Base-by-base conservation (phyloP, 2,888 invertebrate genomes). In the Andrena hattorfiana region DNA sequence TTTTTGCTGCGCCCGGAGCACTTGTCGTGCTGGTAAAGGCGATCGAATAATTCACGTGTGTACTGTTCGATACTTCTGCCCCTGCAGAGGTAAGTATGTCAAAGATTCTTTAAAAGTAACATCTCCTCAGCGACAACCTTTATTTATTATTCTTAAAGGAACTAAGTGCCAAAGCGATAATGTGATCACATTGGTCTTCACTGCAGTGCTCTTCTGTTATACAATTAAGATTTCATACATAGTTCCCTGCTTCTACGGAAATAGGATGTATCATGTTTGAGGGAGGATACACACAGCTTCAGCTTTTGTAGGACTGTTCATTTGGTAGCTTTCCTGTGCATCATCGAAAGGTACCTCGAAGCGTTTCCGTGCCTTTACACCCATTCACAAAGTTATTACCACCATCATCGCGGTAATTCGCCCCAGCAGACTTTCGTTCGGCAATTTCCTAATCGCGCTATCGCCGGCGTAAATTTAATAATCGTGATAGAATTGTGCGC, bases 391-490 rank as follows among this genome's bases (percentile, higher is more conserved):
- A 26, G 64, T 71, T 71, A 51, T 70, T 60, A 60, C 28, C 28
- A 4, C 59, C 64, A 70, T 48, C 66, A 30, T 20, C 0, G 28
- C 20, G 10, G 28, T 28, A 78, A 67, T 67, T 70, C 30, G 7
- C 30, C 26, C 42, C n/a, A 13, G 10, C 20, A 23, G 56, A 56
- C 62, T 64, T 67, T 67, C 82, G 64, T 81, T 81, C 51, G 69
- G 13, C 54, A 66, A 82, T 75, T 70, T 67, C 49, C 64, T 74
- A 67, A 81, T 81, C 67, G 32, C 28, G 42, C 48, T 63, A 69
- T 35, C 62, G 48, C 49, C 5, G n/a, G 48, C 66, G 71, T 75
- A 81, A 75, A 83, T 81, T 81, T 81, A 76, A 81, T 83, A 83
- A 76, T 54, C 66, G n/a, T 20, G 30, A 59, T 68, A 56, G 63